Base-by-base conservation (phyloP, 2,888 invertebrate genomes). In the Drosophila kambysellisi region DNA sequence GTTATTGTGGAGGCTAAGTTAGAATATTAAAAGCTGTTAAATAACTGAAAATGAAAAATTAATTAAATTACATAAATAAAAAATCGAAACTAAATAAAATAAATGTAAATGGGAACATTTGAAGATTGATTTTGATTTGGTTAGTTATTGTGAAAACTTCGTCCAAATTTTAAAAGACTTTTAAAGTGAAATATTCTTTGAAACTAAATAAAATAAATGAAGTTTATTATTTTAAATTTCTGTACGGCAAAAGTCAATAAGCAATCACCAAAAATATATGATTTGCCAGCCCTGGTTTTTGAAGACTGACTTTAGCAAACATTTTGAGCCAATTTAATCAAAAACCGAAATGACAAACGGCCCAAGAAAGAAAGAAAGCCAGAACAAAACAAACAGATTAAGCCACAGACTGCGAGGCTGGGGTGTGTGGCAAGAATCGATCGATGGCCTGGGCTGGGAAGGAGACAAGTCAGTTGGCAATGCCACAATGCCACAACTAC, bases 261-360 rank as follows among this genome's bases (percentile, higher is more conserved):
- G 0, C 46, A 7, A n/a, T n/a, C n/a, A n/a, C 12, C 12, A n/a
- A 39, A 39, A 32, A 43, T 20, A 9, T 15, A 57, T 6, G 17
- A 25, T 15, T 53, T 0, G 11, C 39, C 77, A 80, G 43, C 78
- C 78, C 79, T 72, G 76, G 43, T n/a, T 32, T 63, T 37, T 39
- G 25, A 39, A 41, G 29, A n/a, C 74, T 68, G 29, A n/a, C 74
- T 68, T 53, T 6, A 59, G 66, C 61, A 68, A 86, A 83, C 82
- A 80, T 80, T 80, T 82, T 87, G 75, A 84, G 90, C 85, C 88
- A 88, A 88, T 88, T 88, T 88, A 90, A 90, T 88, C 89, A 88
- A 90, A 46, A 77, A 54, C 58, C 76, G 11, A 78, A 85, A 87
- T 87, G 84, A 90, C 81, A 89, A 82, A 78, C 88, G 77, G 73